Percentiles rank a stretch among this genome's conserved stretches.
These are phyloP conservation scores for Anarrhichthys ocellatus DNA, from an alignment of 2,113 vertebrate genomes.

Conservation along the genomic window DNA sequence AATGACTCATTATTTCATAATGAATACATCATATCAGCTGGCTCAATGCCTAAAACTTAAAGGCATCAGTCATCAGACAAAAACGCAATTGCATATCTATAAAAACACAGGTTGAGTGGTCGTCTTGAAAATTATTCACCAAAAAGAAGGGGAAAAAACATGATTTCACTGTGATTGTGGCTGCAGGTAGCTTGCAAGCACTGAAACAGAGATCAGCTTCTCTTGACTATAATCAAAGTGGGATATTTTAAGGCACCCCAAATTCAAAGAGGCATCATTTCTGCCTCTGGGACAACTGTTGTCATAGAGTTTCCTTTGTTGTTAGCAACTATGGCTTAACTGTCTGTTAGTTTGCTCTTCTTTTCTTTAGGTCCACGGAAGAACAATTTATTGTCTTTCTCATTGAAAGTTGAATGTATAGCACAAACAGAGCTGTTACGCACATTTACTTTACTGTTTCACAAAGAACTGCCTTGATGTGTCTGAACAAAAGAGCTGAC, in stretches of 20 bases:
- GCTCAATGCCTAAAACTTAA: neutral
- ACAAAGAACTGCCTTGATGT: neutral
- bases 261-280: constrained; percentile 12
- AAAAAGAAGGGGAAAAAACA: neutral
- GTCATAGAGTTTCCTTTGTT: constrained; percentile 56
- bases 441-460: constrained; percentile 1
- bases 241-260: neutral
- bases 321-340: constrained; percentile 53
- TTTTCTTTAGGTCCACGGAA: neutral
- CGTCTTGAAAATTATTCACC: neutral
- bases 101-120: neutral
- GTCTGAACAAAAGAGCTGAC: constrained; percentile 15
- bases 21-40: neutral
- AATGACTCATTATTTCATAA: neutral
- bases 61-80: neutral
- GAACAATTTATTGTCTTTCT: constrained; percentile 27
- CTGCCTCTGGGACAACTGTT: constrained; percentile 24
- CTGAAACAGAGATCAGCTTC: neutral
- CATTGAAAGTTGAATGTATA: neutral
- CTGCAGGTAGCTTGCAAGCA: neutral
- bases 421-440: neutral
- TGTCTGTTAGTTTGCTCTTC: neutral
- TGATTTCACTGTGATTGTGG: neutral
- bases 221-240: neutral
- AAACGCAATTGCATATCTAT: neutral